Base-by-base conservation (phyloP, 2,888 invertebrate species). In the Polydrusus tereticollis region DNA sequence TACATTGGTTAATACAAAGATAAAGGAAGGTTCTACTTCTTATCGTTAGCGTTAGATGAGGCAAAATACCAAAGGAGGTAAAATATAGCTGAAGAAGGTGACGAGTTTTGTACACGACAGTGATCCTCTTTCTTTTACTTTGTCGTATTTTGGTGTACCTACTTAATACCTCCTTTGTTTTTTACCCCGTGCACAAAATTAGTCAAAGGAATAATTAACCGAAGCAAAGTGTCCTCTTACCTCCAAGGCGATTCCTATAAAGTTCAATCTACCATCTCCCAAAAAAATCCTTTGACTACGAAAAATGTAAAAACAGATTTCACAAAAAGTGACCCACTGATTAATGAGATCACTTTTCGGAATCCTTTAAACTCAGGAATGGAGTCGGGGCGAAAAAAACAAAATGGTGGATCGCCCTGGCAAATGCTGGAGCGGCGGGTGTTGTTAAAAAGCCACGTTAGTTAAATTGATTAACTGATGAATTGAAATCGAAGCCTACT, bases 381-480 rank as follows among this genome's bases (percentile, higher is more conserved):
- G 77, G 76, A 76, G 78, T 82, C 80, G 80, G 83, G n/a, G n/a
- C n/a, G 83, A 36, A 69, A 71, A 71, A 87, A 86, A 86, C 85
- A 84, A 84, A 86, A 84, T 85, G 86, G 77, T 80, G 78, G 81
- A 88, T 88, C 86, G 88, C 87, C 90, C 90, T 89, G 89, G 87
- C 89, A 89, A 89, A 88, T 87, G 89, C 90, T 90, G 87, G 90
- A 90, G 90, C 89, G 80, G 81, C 78, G 74, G 77, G 73, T 74
- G 60, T 41, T 76, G 78, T 80, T 79, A 80, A 80, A 76, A 81
- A 80, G 79, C 79, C 75, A 73, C 77, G 78, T 77, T 78, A 76
- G 77, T 69, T 75, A 26, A 45, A 45, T 67, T 67, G 47, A 52
- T 33, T 59, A 21, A 62, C 45, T 62, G 26, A 47, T 62, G 45